Base-by-base conservation (phyloP, 2,888 invertebrate species). In the Nomada ferruginata region DNA sequence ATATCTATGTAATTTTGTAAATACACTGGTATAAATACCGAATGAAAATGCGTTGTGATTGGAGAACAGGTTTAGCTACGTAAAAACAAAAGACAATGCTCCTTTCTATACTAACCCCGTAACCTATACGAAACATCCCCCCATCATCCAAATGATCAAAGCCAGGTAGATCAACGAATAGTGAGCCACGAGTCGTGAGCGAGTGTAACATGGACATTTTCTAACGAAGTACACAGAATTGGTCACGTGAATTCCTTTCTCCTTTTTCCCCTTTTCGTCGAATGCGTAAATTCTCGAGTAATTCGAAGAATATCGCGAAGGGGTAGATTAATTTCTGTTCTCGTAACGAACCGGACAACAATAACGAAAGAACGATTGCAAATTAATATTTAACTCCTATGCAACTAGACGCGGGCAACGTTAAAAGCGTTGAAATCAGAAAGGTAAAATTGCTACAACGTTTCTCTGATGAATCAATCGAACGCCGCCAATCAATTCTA, bases 1-100 rank as follows among this genome's bases (percentile, higher is more conserved):
- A 87, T 78, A 80, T 76, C 75, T 76, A 75, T 84, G 84, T 87
- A 84, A 87, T 85, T 87, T 87, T 87, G 87, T 87, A 87, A 87
- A 87, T 87, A 87, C 68, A 79, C 84, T 70, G 76, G 70, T 69
- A 82, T 80, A 73, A 79, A 79, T 72, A 79, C 73, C 63, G 66
- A 60, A 68, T 63, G 60, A 55, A 36, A 64, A 72, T 65, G 85
- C 66, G 63, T 64, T 74, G 61, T 71, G 77, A 71, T 68, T 65
- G 64, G 44, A 57, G 23, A n/a, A 63, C 63, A 65, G 72, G 74
- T 65, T 65, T 53, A 69, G 69, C 36, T 42, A 42, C 13, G 50
- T 61, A 55, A 57, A 74, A 18, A 29, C 15, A 23, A 26, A 61
- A 57, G 44, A 52, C 7, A n/a, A 47, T 55, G 76, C 50, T 72